Evolutionary conservation across 30 jellyfish, hydroid and myxozoan genomes (phyloP), one percentile per base, ranked within the genome.

Genomic region (Nemopilema nomurai): DNA sequence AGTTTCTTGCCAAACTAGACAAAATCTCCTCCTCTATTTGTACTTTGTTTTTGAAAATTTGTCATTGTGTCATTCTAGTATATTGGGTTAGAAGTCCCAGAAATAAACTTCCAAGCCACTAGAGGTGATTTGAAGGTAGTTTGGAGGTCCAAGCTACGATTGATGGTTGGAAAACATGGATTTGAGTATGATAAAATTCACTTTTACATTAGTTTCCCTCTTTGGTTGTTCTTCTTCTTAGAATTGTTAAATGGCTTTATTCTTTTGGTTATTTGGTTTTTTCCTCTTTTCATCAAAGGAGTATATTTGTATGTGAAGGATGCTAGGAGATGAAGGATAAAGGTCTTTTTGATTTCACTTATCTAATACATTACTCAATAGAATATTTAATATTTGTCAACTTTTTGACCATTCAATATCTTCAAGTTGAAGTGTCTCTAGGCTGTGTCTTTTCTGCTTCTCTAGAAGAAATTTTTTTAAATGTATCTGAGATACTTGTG

Each of bases 51-150:
- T 6, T 63, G 7, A 3, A 3, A 63, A 24, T 24, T 24, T 63
- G 7, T n/a, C 29, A 24, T 19, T 67, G 24, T 67, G 28, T 64
- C 8, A 16, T 25, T 20, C 8, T 18, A 73, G 83, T 73, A 73
- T 25, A 20, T 73, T 73, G 83, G 83, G 22, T 0, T 73, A 16
- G 26, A 17, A n/a, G 24, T 73, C 41, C 83, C 70, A 30, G 83
- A 73, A 32, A 16, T 73, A 16, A 32, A 31, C n/a, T 51, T 73
- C 17, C 50, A 8, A 17, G 49, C 51, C 49, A 13, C 41, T 1
- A 33, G 33, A 66, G 51, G 49, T 1, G 83, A 49, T 23, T 18
- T 73, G 49, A 73, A 73, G 23, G 33, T 73, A 18, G 33, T 31
- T 20, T 32, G 26, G 18, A 73, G 69, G 33, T 73, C 83, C n/a